Evolutionary conservation across 2,797 vertebrate species (phyloP), one percentile per base, ranked within the genome.

Genomic region (Leptoclinus maculatus): DNA sequence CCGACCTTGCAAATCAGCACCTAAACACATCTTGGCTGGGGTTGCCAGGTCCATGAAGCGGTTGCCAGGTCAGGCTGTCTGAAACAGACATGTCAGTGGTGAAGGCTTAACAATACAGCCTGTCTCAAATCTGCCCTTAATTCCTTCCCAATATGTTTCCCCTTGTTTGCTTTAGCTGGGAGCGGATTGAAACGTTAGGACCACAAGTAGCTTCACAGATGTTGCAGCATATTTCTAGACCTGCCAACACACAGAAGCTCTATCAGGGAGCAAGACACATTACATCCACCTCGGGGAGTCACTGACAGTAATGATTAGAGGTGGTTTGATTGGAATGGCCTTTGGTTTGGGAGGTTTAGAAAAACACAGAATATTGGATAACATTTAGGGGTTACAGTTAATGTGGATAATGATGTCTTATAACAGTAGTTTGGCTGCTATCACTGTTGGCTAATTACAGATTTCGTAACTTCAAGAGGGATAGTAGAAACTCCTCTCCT

Each of bases 61-160:
- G 76, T 80, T 93, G 92, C 90, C 94, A 93, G 92, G 91, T 94
- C 89, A 89, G 74, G 76, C 75, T 51, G 83, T 88, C 83, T 86
- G 85, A 83, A 92, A 92, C 92, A 93, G 89, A 93, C 88, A 90
- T 86, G 84, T 91, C 86, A 83, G 78, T 83, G 87, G 80, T 80
- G 83, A 91, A 85, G 82, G 89, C 90, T 93, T 90, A 91, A 89
- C 91, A 92, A 91, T 91, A 80, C 88, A 88, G 90, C 87, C 89
- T 89, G 86, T 93, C 89, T 94, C 84, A 89, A 86, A 92, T 92
- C 88, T 83, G 76, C 83, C 78, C 89, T 76, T 95, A 94, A 95
- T 95, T 92, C 92, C 90, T 94, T 94, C 87, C 67, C 94, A 94
- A 93, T 95, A 94, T 95, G 95, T 91, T 89, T 94, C 83, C 88